These are phyloP conservation scores for Pogonus chalceus DNA, from an alignment of 1,140 invertebrate species.

Conservation along the genomic window DNA sequence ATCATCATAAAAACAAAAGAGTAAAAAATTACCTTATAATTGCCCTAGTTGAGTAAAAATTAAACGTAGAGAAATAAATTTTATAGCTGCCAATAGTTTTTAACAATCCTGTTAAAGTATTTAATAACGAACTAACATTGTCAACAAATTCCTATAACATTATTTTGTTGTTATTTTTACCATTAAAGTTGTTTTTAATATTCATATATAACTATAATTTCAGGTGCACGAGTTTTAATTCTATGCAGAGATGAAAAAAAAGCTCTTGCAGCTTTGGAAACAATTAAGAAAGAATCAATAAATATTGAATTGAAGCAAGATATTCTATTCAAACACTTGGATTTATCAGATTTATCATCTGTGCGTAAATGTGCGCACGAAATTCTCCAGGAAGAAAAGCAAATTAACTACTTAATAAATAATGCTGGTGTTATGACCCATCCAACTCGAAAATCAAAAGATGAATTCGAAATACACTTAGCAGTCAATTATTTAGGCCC, in stretches of 20 bases:
- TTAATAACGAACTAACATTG: no score
- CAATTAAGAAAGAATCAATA: slow-evolving; percentile 34
- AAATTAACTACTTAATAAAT: slow-evolving; percentile 21
- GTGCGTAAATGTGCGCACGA: slow-evolving; percentile 55
- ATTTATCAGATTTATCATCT: slow-evolving; percentile 61
- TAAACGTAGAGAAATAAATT: no score
- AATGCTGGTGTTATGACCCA: slow-evolving; percentile 22
- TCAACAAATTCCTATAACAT: no score
- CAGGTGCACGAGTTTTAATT: slow-evolving; percentile 51
- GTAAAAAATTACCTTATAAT: no score
- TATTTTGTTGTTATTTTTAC: no score
- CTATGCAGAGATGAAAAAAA: slow-evolving; percentile 50
- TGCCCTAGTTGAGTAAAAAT: no score
- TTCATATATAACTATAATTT: no score
- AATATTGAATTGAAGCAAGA: slow-evolving; percentile 36
- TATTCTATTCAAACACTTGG: slow-evolving; percentile 47
- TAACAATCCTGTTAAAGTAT: no score
- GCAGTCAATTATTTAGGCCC: slow-evolving; percentile 48
- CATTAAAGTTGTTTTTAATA: no score
- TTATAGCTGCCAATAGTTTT: no score
- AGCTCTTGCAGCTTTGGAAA: slow-evolving; percentile 35
- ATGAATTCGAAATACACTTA: slow-evolving; percentile 42
- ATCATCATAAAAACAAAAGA: no score
- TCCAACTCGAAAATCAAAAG: slow-evolving; percentile 31
- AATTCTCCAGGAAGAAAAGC: slow-evolving; percentile 15